Percentiles rank a stretch among this genome's conserved stretches.
These are phyloP conservation scores for Plecotus auritus DNA, from an alignment of 2,113 vertebrate genomes.

Conservation along the genomic window DNA sequence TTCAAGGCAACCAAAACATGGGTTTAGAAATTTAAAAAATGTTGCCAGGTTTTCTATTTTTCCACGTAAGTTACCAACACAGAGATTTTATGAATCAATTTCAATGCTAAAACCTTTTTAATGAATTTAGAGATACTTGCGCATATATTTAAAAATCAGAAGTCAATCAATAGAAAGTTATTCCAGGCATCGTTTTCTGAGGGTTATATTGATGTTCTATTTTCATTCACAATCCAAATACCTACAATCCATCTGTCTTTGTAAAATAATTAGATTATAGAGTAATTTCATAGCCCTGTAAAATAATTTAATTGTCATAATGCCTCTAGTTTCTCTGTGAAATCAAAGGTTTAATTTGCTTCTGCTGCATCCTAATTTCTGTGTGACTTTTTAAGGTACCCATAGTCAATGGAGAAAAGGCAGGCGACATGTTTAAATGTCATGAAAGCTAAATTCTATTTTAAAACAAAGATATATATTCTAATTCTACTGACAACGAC, in stretches of 20 bases:
- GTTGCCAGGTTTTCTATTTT: background rate
- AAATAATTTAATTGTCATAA: conserved; percentile 47
- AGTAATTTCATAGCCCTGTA: conserved; percentile 14
- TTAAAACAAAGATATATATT: conserved; percentile 73
- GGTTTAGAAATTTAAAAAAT: background rate
- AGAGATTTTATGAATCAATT: conserved; percentile 2
- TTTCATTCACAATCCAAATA: background rate
- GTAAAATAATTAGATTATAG: conserved; percentile 49
- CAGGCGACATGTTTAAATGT: conserved; percentile 55
- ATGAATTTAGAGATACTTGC: conserved; percentile 34
- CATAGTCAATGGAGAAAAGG: conserved; percentile 40
- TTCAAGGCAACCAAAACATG: background rate
- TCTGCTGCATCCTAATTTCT: conserved; percentile 44
- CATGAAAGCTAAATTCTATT: conserved; percentile 59
- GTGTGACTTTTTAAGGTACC: conserved; percentile 34
- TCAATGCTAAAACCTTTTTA: conserved; percentile 22
- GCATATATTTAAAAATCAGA: background rate
- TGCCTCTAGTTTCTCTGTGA: conserved; percentile 26
- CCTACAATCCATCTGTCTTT: background rate
- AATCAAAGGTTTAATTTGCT: conserved; percentile 65
- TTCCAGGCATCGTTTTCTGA: background rate
- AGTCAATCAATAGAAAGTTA: conserved; percentile 32
- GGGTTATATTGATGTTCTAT: background rate
- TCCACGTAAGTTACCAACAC: background rate
- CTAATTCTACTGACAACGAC: conserved; percentile 60